phyloP scores from a whole-genome alignment of 2,888 invertebrate genomes.

The Camptogramma bilineatum region DNA sequence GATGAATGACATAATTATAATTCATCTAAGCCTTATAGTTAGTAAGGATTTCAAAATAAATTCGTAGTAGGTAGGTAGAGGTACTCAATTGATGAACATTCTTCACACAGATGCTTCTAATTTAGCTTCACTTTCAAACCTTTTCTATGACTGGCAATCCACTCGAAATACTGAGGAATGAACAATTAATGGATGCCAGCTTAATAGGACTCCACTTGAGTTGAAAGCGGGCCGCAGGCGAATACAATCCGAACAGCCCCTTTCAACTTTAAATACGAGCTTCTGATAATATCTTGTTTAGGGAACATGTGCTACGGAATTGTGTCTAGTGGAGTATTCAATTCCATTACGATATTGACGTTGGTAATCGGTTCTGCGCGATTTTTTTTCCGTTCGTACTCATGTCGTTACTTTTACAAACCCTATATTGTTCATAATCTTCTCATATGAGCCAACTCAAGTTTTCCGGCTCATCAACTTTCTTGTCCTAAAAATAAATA shows the following conservation, averaged over 20 bases:
- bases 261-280: slow-evolving; percentile 40
- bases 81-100: slow-evolving; percentile 15
- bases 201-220: slow-evolving; percentile 67
- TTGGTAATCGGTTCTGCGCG: background rate
- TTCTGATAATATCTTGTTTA: slow-evolving; percentile 40
- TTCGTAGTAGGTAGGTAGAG: background rate
- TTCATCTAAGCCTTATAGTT: too few relatives aligned
- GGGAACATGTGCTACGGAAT: slow-evolving; percentile 40
- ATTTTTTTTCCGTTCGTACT: background rate
- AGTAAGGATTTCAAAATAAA: background rate
- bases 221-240: slow-evolving; percentile 59
- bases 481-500: slow-evolving; percentile 17
- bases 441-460: background rate
- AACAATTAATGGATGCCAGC: slow-evolving; percentile 62
- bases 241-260: slow-evolving; percentile 58
- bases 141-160: slow-evolving; percentile 49
- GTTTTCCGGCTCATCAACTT: background rate
- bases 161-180: slow-evolving; percentile 61
- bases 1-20: too few relatives aligned
- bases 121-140: slow-evolving; percentile 48
- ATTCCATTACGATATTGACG: slow-evolving; percentile 1
- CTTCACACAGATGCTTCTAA: slow-evolving; percentile 35
- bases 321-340: slow-evolving; percentile 26
- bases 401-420: background rate
- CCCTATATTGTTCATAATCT: background rate